Base-by-base conservation (phyloP, 2,113 vertebrate genomes). In the Prunella fulvescens region DNA sequence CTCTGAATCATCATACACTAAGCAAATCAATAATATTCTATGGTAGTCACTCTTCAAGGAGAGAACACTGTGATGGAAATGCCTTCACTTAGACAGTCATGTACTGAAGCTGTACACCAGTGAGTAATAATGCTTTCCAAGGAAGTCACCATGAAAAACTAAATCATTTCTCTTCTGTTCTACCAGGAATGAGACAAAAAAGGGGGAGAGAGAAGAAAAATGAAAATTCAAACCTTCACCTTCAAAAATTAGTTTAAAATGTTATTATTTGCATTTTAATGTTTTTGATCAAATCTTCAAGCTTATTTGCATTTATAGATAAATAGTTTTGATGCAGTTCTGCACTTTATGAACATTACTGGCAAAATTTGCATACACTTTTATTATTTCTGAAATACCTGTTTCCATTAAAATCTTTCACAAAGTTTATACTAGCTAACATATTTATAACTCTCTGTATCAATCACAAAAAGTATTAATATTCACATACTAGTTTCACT, bases 31-130 rank as follows among this genome's bases (percentile, higher is more conserved):
- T 94, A 94, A 83, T 50, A 81, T 31, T 66, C 16, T 51, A 11
- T 58, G 35, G 56, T 71, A 95, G 79, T 94, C 88, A 83, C 60
- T 90, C 42, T 81, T 95, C 76, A 90, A 70, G 67, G 71, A 77
- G 91, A 92, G 86, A 90, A 77, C 64, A 65, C 54, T 88, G 26
- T 83, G 88, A 93, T 92, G 81, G 82, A 96, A 93, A 93, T 84
- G 53, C 51, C 24, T 94, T 90, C 47, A 42, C 80, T 90, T 84
- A 61, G 71, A 57, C n/a, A 81, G 67, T 82, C 86, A 62, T 90
- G 54, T 77, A 57, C 71, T 92, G 33, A 65, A 88, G 42, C 40
- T 92, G 45, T 86, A 92, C 62, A 62, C 26, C 44, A 33, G 42
- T 83, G 62, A 90, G 61, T 80, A 82, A 92, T 92, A 93, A 58